These are phyloP conservation scores for Daptonema setosum DNA, from an alignment of 2,888 invertebrate species.

Conservation along the genomic window DNA sequence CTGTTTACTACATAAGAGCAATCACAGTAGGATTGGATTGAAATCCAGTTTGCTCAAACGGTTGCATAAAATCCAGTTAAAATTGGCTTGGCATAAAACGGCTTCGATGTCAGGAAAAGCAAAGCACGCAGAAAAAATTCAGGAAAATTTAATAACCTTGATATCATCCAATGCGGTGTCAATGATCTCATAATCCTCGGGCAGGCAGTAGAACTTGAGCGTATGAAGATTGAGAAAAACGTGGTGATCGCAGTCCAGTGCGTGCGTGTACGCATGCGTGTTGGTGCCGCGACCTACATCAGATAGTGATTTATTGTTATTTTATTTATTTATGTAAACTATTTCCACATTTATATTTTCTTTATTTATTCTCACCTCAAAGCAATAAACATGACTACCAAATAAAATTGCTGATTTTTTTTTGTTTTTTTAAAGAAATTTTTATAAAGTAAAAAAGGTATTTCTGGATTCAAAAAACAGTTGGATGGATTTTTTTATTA, in stretches of 20 bases:
- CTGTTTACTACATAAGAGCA: too few relatives aligned
- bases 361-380: not conserved
- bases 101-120: too few relatives aligned
- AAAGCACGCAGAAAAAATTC: too few relatives aligned
- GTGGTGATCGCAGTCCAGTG: constrained; percentile 89
- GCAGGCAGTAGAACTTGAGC: constrained; percentile 87
- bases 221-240: constrained; percentile 90
- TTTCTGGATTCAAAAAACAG: not conserved
- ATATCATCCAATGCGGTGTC: constrained; percentile 89
- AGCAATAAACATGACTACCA: constrained; percentile 1
- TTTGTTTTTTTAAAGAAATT: too few relatives aligned
- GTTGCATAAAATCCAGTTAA: too few relatives aligned
- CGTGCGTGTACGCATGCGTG: constrained; percentile 96
- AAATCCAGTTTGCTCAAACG: too few relatives aligned
- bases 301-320: not conserved
- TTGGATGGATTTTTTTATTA: too few relatives aligned
- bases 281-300: constrained; percentile 66
- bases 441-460: not conserved
- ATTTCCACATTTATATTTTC: not conserved
- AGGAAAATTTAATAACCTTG: too few relatives aligned
- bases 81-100: too few relatives aligned
- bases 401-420: not conserved
- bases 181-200: constrained; percentile 96
- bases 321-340: not conserved
- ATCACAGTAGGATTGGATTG: too few relatives aligned